Conservation (phyloP, 2,113 vertebrate genomes). For the Numenius arquata region DNA sequence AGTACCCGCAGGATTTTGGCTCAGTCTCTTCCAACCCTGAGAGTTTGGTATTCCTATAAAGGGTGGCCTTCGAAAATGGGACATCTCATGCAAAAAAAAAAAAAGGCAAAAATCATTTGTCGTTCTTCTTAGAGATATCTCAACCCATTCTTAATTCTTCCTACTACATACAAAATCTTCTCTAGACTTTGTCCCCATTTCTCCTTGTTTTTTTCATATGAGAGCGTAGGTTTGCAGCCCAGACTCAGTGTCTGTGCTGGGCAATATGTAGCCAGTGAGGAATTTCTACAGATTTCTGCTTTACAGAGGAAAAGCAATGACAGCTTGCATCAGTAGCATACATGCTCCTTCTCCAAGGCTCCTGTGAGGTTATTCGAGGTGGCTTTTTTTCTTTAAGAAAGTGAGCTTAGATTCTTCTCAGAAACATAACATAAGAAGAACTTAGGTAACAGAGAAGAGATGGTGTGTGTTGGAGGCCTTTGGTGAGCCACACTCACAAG, state of each 20-base stretch:
- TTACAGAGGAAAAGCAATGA: not conserved
- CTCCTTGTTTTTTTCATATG: not conserved
- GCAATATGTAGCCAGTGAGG: not conserved
- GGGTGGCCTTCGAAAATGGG: not conserved
- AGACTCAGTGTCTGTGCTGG: not conserved
- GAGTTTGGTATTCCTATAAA: not conserved
- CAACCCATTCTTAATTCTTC: not conserved
- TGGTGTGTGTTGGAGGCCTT: not conserved
- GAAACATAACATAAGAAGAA: not conserved
- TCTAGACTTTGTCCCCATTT: not conserved
- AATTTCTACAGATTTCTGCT: not conserved
- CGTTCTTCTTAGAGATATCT: not conserved
- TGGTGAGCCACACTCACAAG: not conserved
- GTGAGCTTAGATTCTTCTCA: not conserved
- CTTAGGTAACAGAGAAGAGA: not conserved
- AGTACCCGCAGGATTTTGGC: not conserved
- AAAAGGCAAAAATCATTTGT: not conserved
- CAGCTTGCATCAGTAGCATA: not conserved
- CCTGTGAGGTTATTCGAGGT: not conserved
- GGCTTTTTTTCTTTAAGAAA: not conserved
- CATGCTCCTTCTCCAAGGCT: rapidly evolving
- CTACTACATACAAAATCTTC: not conserved
- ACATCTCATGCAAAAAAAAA: not conserved
- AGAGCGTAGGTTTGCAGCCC: not conserved
- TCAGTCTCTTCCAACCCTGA: not conserved